Evolutionary conservation across 2,888 invertebrate species (phyloP).

Genomic region (Nephrotoma guestfalica): DNA sequence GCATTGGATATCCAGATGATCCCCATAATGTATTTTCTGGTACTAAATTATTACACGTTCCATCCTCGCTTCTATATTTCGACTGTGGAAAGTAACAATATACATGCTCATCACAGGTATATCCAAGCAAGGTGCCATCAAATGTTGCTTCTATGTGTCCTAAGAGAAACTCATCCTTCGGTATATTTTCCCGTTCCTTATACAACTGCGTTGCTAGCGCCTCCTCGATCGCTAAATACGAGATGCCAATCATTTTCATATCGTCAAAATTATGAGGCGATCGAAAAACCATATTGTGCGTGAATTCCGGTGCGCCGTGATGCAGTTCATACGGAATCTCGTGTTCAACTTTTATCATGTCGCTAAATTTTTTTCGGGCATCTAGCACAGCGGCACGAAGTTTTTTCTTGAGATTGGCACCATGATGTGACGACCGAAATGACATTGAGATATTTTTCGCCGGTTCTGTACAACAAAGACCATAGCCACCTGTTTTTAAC

Average conservation of each 20-base stretch:
- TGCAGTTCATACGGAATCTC: conserved; percentile 24
- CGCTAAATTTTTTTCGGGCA: neutral
- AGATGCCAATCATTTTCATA: conserved; percentile 29
- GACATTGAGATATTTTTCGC: neutral
- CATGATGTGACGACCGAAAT: neutral
- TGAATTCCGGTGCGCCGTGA: conserved; percentile 27
- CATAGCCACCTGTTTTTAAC: conserved; percentile 32
- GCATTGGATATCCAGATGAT: conserved; percentile 44
- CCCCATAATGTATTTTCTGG: conserved; percentile 43
- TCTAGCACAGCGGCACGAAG: neutral
- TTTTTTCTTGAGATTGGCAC: neutral
- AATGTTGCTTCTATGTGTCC: conserved; percentile 28
- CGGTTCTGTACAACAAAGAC: conserved; percentile 43
- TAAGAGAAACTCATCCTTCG: conserved; percentile 25
- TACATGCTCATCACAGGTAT: conserved; percentile 28
- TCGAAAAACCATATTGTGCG: conserved; percentile 27
- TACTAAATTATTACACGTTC: conserved; percentile 65
- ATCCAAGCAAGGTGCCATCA: conserved; percentile 20
- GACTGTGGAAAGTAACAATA: conserved; percentile 31
- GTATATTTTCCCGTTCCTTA: conserved; percentile 29
- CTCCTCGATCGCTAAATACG: conserved; percentile 36
- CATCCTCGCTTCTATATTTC: conserved; percentile 58
- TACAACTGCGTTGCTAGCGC: conserved; percentile 36
- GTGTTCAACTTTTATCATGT: neutral
- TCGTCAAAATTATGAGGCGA: conserved; percentile 24